phyloP scores from a whole-genome alignment of 2,888 invertebrate genomes.

The Perdita meconis region DNA sequence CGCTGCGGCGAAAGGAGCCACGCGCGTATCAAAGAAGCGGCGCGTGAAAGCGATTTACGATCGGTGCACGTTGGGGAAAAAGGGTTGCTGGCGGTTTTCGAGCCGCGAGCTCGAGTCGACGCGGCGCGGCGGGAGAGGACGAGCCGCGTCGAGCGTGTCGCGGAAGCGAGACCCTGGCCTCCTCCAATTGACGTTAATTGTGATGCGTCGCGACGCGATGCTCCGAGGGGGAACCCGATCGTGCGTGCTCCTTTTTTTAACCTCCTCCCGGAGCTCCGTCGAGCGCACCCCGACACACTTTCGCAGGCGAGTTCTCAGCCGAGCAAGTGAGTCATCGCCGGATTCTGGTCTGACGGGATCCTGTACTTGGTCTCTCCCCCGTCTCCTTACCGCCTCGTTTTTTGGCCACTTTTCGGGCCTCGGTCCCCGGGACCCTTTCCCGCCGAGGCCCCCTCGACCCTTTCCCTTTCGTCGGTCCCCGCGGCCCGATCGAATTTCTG shows the following conservation, averaged over 20 bases:
- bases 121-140: too few relatives aligned
- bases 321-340: constrained; percentile 39
- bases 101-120: not conserved
- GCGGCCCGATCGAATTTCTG: too few relatives aligned
- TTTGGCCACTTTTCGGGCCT: not conserved
- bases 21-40: constrained; percentile 10
- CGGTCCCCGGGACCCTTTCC: not conserved
- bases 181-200: constrained; percentile 72
- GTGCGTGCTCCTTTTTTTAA: not conserved
- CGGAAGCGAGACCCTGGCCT: constrained; percentile 8
- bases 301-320: constrained; percentile 12
- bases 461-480: not conserved
- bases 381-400: not conserved
- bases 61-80: constrained; percentile 3
- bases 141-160: constrained; percentile 11
- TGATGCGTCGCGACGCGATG: constrained; percentile 50
- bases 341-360: constrained; percentile 11
- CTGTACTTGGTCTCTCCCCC: not conserved
- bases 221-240: constrained; percentile 4
- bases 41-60: constrained; percentile 35
- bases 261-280: constrained; percentile 17
- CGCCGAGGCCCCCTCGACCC: not conserved
- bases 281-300: constrained; percentile 40
- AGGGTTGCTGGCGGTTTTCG: constrained; percentile 23
- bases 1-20: not conserved